Evolutionary conservation across 2,888 invertebrate genomes (phyloP).

Genomic region (Prosopocoilus inquinatus): DNA sequence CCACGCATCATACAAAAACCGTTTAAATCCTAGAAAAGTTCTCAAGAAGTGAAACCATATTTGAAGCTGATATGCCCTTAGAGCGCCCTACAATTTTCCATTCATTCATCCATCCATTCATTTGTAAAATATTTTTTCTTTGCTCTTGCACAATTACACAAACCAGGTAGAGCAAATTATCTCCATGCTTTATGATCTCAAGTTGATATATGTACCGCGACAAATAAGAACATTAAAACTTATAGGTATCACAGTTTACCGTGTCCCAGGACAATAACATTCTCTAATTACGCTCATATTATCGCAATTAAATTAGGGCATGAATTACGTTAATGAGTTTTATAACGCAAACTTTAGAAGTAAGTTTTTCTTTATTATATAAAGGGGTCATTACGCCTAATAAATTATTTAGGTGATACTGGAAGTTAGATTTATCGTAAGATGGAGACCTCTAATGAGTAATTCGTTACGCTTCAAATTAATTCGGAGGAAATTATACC

Average conservation of each 20-base stretch:
- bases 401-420: conserved; percentile 8
- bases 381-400: conserved; percentile 15
- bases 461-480: background rate
- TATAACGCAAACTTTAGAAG: conserved; percentile 25
- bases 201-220: conserved; percentile 29
- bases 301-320: conserved; percentile 37
- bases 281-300: conserved; percentile 38
- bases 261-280: conserved; percentile 35
- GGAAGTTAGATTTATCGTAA: background rate
- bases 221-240: conserved; percentile 37
- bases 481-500: no score
- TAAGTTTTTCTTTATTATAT: conserved; percentile 29
- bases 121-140: no score
- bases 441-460: background rate
- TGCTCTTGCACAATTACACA: no score
- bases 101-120: no score
- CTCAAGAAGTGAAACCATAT: no score
- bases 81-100: no score
- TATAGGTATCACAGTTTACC: conserved; percentile 37
- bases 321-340: conserved; percentile 34
- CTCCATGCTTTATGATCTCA: no score
- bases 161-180: no score
- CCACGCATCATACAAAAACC: no score
- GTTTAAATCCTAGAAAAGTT: no score
- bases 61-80: no score